A percentile compares a stretch with the other conserved stretches of the same genome.
Evolutionary conservation across 2,113 vertebrate species (phyloP).

Genomic region (Oceanites oceanicus): DNA sequence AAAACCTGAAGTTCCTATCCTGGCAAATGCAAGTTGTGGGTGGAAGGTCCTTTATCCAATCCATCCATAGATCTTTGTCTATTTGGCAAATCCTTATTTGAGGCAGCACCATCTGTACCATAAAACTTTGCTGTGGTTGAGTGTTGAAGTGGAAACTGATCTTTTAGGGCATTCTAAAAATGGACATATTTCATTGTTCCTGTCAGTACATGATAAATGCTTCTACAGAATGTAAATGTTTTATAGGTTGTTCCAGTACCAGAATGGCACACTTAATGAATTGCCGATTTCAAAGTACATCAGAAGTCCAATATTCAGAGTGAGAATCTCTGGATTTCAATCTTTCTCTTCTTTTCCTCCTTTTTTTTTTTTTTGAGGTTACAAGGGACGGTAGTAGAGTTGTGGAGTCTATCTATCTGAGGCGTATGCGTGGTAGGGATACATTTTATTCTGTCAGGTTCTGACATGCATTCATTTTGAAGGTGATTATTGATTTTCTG

Average conservation of each 20-base stretch:
- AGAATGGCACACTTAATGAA: not conserved
- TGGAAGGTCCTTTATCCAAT: not conserved
- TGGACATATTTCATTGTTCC: not conserved
- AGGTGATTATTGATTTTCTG: slow-evolving; percentile 15
- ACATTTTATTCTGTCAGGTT: not conserved
- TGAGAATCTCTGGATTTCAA: not conserved
- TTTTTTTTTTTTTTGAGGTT: not conserved
- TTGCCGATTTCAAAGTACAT: not conserved
- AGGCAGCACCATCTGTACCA: not conserved
- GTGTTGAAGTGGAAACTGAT: not conserved
- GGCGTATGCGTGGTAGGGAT: not conserved
- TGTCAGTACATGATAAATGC: not conserved
- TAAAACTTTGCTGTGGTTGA: not conserved
- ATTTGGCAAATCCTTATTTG: not conserved
- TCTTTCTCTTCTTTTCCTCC: not conserved
- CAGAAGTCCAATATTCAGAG: not conserved
- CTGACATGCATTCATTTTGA: not conserved
- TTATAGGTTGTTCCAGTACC: not conserved
- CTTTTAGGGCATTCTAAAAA: not conserved
- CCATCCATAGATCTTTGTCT: not conserved
- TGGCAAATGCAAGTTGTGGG: not conserved
- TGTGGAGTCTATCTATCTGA: not conserved
- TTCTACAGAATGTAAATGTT: not conserved
- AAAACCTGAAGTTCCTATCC: not conserved
- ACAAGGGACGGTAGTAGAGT: not conserved